Percentiles rank a stretch among this genome's conserved stretches.
phyloP scores from a whole-genome alignment of 2,888 invertebrate species.

The Blera fallax region DNA sequence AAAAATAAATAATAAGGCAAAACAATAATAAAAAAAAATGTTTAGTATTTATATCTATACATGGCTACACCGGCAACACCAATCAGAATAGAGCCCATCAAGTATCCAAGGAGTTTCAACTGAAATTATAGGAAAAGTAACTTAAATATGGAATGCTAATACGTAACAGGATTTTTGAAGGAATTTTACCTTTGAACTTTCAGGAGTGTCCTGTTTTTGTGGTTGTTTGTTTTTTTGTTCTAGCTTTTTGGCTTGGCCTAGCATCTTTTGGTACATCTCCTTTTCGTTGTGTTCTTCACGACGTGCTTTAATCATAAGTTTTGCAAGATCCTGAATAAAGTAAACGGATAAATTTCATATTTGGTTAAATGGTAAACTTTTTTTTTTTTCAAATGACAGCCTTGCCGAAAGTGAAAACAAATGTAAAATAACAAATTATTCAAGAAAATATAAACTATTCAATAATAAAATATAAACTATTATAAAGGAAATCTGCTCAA shows the following conservation, averaged over 20 bases:
- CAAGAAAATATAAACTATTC: no score
- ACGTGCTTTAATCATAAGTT: constrained; percentile 83
- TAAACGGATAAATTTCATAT: background rate
- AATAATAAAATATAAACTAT: no score
- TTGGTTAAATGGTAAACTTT: background rate
- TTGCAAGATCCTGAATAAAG: constrained; percentile 82
- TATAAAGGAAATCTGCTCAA: no score
- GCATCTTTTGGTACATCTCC: constrained; percentile 87
- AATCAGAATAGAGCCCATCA: constrained; percentile 87
- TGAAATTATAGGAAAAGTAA: constrained; percentile 69
- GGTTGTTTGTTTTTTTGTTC: constrained; percentile 79
- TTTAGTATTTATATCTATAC: constrained; percentile 86
- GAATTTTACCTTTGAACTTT: constrained; percentile 79
- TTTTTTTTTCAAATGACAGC: no score
- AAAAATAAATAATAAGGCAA: constrained; percentile 61
- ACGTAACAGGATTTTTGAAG: background rate
- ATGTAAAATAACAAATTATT: no score
- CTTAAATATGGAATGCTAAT: background rate
- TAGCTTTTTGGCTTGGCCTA: constrained; percentile 82
- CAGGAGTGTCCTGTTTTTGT: constrained; percentile 77
- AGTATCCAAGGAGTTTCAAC: constrained; percentile 81
- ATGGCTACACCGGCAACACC: constrained; percentile 88
- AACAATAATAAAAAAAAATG: constrained; percentile 21
- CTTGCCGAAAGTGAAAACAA: no score
- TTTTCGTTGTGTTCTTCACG: constrained; percentile 85